These are phyloP conservation scores for Nemurella pictetii DNA, from an alignment of 2,888 invertebrate species.

Conservation along the genomic window DNA sequence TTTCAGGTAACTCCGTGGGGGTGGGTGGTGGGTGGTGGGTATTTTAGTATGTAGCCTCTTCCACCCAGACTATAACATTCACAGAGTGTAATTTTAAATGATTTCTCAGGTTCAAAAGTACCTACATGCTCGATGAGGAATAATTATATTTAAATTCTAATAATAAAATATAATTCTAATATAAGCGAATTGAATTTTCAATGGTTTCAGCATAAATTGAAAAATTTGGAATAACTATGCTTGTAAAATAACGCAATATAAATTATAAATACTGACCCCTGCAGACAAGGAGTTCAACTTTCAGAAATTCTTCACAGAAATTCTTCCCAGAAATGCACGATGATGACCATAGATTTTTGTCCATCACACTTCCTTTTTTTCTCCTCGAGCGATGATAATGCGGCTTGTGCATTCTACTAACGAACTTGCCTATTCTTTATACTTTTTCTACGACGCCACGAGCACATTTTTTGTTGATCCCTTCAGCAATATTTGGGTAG, in stretches of 20 bases:
- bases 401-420: background rate
- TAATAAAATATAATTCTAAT: too few relatives aligned
- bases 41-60: too few relatives aligned
- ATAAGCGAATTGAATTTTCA: too few relatives aligned
- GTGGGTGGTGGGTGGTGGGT: too few relatives aligned
- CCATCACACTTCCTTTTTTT: background rate
- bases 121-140: too few relatives aligned
- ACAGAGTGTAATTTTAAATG: too few relatives aligned
- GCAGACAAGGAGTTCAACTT: background rate
- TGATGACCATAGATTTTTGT: background rate
- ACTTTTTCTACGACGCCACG: background rate
- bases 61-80: too few relatives aligned
- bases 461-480: background rate
- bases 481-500: slow-evolving; percentile 1
- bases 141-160: too few relatives aligned
- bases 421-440: background rate
- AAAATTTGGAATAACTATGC: too few relatives aligned
- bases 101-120: too few relatives aligned
- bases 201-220: too few relatives aligned
- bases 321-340: background rate
- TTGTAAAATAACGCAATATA: background rate
- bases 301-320: slow-evolving; percentile 3
- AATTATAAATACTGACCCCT: background rate
- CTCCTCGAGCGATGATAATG: background rate
- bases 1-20: too few relatives aligned